Evolutionary conservation across 2,113 vertebrate genomes (phyloP), one percentile per base, ranked within the genome.

Genomic region (Scalopus aquaticus): DNA sequence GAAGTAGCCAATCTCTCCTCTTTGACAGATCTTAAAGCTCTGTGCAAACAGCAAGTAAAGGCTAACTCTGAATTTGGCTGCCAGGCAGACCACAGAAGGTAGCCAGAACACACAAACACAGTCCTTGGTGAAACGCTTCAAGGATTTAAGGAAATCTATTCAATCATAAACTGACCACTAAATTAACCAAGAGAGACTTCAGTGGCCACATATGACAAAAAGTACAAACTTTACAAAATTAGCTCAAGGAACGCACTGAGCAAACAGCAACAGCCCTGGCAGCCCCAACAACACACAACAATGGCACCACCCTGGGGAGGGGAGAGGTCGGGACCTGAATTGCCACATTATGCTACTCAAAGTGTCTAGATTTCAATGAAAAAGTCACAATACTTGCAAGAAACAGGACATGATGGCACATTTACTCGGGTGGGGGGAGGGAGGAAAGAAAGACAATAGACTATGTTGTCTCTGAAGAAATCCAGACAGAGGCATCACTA

Each of bases 241-340:
- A 35, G 44, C 62, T 58, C 24, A 69, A 20, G 4, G 65, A 51
- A 30, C 1, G 42, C 8, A 54, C 30, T 51, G 15, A 83, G n/a
- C 11, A 32, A 82, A 81, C 20, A n/a, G 24, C 20, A 42, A 1
- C 5, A 64, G 12, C 22, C 30, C 28, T 10, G 24, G 60, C 49
- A 76, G 9, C 42, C 70, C n/a, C 39, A 46, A 72, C 51, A 84
- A 44, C 2, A 73, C 79, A 44, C 2, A 73, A 1, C 22, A 70
- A 0, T 1, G 20, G 3, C 1, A 6, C 1, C 51, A 64, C 11
- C 3, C 4, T 65, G 28, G 26, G 24, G n/a, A 16, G 17, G 39
- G 16, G 6, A 7, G 7, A 58, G 0, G n/a, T n/a, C n/a, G 22
- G 12, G 12, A n/a, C 39, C 30, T 64, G 16, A 72, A 37, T 88